phyloP scores from a whole-genome alignment of 2,888 invertebrate species.

The Erebia aethiops region DNA sequence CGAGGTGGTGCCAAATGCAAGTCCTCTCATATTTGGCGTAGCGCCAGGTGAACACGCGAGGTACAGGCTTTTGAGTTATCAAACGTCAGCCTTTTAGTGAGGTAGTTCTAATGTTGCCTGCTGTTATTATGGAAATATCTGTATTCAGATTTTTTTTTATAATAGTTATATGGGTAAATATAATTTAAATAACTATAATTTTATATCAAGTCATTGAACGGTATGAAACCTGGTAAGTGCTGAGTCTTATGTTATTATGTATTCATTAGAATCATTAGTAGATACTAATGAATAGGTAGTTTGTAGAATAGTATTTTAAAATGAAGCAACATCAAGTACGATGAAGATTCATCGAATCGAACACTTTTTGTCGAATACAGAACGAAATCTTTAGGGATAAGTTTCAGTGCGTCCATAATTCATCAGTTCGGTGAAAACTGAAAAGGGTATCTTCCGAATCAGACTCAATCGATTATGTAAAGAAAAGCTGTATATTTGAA shows the following conservation, averaged over 20 bases:
- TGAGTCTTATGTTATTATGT: neutral
- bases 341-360: neutral
- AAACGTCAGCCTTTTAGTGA: conserved; percentile 1
- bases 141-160: neutral
- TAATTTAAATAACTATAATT: neutral
- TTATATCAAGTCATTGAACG: conserved; percentile 3
- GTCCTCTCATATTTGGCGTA: conserved; percentile 39
- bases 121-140: neutral
- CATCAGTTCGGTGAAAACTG: conserved; percentile 24
- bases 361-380: neutral
- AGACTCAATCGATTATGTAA: conserved; percentile 20
- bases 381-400: neutral
- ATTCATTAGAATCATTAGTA: neutral
- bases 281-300: neutral
- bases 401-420: conserved; percentile 20
- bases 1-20: conserved; percentile 37
- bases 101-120: neutral
- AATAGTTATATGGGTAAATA: neutral
- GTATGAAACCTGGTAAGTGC: conserved; percentile 9
- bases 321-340: neutral
- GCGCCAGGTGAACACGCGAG: conserved; percentile 39
- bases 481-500: conserved; percentile 18
- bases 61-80: conserved; percentile 29
- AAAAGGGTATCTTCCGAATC: conserved; percentile 16
- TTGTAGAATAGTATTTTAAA: neutral